phyloP scores from a whole-genome alignment of 2,888 invertebrate species.

The Mimachlamys varia region DNA sequence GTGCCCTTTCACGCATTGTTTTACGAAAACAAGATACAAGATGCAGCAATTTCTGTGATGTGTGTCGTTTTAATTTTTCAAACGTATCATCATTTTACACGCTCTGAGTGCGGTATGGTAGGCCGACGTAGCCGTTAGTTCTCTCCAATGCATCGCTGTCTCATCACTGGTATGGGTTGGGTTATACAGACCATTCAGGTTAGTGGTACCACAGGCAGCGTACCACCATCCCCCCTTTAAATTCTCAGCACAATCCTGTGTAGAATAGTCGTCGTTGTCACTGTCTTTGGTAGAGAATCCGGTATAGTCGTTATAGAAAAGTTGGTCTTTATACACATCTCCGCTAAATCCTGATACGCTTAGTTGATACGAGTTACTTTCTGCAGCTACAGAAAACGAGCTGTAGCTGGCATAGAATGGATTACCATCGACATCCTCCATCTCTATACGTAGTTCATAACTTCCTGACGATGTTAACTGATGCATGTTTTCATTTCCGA shows the following conservation, averaged over 20 bases:
- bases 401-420: neutral
- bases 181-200: neutral
- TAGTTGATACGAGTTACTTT: neutral
- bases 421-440: neutral
- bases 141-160: neutral
- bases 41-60: no score
- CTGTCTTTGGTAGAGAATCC: neutral
- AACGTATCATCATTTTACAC: neutral
- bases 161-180: neutral
- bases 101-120: neutral
- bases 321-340: neutral
- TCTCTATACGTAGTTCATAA: neutral
- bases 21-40: no score
- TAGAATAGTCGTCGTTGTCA: neutral
- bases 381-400: neutral
- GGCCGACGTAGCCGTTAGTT: neutral
- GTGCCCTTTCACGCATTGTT: no score
- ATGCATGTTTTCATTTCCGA: constrained; percentile 18
- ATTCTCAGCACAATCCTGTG: neutral
- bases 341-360: neutral
- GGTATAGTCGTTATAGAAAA: neutral
- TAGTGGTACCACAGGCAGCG: neutral
- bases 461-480: neutral
- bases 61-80: no score
- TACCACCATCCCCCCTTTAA: neutral